Conservation (phyloP, 2,888 invertebrate genomes). For the Microctonus brassicae region DNA sequence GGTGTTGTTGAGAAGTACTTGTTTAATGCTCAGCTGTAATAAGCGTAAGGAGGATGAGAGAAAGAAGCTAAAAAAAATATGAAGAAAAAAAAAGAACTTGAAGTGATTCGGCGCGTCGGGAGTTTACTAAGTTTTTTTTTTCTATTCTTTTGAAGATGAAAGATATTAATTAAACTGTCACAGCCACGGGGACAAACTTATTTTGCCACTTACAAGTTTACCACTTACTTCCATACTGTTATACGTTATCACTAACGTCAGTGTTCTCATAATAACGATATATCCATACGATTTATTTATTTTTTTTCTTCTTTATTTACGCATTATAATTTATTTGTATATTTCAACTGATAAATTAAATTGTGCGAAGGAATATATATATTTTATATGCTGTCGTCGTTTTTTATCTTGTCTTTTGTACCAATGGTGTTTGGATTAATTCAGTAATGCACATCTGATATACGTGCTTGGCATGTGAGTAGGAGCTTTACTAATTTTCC, state of each 20-base stretch:
- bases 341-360: not conserved
- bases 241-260: constrained; percentile 1
- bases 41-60: constrained; percentile 1
- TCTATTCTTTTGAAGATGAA: constrained; percentile 64
- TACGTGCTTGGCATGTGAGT: constrained; percentile 50
- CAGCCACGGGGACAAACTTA: constrained; percentile 66
- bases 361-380: not conserved
- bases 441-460: constrained; percentile 5
- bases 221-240: constrained; percentile 51
- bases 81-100: constrained; percentile 38
- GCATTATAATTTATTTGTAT: no score
- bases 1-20: constrained; percentile 1
- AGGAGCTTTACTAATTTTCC: constrained; percentile 60
- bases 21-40: not conserved
- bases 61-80: not conserved
- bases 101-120: constrained; percentile 51
- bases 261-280: not conserved
- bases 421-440: not conserved
- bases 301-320: not conserved
- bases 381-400: not conserved
- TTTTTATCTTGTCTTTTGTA: not conserved
- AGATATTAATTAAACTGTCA: constrained; percentile 69
- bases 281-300: constrained; percentile 8
- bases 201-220: constrained; percentile 68
- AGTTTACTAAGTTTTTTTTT: constrained; percentile 65